Evolutionary conservation across 2,888 invertebrate species (phyloP).

Genomic region (Atrina japonica): DNA sequence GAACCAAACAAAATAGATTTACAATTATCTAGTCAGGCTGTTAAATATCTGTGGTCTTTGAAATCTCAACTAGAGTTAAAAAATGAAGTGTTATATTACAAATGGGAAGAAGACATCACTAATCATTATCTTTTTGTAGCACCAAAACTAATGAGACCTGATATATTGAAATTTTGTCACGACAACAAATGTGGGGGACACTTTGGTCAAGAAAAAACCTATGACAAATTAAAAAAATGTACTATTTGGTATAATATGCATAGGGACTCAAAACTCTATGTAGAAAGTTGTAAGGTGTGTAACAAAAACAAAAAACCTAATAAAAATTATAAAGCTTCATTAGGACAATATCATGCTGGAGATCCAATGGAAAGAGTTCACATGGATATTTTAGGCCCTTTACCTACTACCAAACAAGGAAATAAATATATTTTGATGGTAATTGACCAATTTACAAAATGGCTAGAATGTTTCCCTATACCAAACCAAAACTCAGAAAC

Average conservation of each 20-base stretch:
- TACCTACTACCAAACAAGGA: conserved; percentile 17
- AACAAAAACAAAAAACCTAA: conserved; percentile 24
- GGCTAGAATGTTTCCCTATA: conserved; percentile 32
- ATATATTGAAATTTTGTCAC: conserved; percentile 14
- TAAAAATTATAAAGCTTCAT: background rate
- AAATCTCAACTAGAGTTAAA: conserved; percentile 5
- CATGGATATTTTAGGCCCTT: conserved; percentile 33
- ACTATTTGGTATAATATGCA: conserved; percentile 20
- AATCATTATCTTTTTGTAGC: background rate
- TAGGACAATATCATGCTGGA: conserved; percentile 34
- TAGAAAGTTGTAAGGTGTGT: conserved; percentile 5
- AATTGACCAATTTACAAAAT: conserved; percentile 41
- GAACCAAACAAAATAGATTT: background rate
- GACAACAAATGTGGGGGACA: conserved; percentile 17
- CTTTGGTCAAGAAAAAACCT: conserved; percentile 18
- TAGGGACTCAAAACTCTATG: conserved; percentile 8
- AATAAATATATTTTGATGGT: conserved; percentile 38
- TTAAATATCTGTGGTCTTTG: conserved; percentile 12
- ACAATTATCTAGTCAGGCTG: conserved; percentile 2
- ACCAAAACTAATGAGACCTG: background rate
- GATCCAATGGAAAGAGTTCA: conserved; percentile 33
- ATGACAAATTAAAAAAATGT: conserved; percentile 2
- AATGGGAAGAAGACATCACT: background rate
- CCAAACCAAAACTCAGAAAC: conserved; percentile 28
- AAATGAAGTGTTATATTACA: conserved; percentile 5